A percentile compares a stretch with the other conserved stretches of the same genome.
These are phyloP conservation scores for Apteryx owenii DNA, from an alignment of 2,113 vertebrate genomes.

Conservation along the genomic window DNA sequence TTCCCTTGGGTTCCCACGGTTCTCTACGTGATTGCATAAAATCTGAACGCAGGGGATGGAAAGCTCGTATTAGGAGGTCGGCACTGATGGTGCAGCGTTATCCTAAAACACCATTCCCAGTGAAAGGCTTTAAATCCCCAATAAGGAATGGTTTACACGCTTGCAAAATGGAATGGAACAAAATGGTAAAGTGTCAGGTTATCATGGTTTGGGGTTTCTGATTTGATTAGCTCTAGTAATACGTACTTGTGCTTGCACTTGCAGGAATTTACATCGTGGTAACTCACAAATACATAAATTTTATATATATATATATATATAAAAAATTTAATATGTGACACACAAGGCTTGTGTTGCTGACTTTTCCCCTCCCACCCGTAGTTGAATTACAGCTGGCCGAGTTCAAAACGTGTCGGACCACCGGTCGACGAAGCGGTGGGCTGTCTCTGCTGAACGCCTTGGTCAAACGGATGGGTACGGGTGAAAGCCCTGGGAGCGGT, in stretches of 20 bases:
- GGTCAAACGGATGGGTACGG: background rate
- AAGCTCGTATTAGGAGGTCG: background rate
- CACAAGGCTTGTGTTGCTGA: background rate
- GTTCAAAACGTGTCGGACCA: background rate
- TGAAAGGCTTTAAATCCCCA: background rate
- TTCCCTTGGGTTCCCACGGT: slow-evolving; percentile 32
- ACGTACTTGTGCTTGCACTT: background rate
- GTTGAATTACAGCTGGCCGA: background rate
- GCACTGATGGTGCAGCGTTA: background rate
- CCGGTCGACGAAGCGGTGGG: background rate
- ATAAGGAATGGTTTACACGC: background rate
- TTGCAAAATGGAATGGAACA: background rate
- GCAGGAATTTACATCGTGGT: background rate
- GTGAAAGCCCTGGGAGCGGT: background rate
- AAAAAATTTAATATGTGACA: background rate
- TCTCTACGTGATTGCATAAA: slow-evolving; percentile 37
- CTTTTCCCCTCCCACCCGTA: background rate
- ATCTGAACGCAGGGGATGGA: background rate
- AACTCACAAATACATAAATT: background rate
- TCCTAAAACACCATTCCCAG: background rate
- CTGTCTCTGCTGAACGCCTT: background rate
- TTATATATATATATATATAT: background rate
- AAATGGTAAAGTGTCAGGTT: background rate
- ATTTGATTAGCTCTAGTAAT: background rate
- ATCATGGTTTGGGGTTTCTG: background rate